Evolutionary conservation across 2,113 vertebrate species (phyloP).

Genomic region (Lophochroa leadbeateri): DNA sequence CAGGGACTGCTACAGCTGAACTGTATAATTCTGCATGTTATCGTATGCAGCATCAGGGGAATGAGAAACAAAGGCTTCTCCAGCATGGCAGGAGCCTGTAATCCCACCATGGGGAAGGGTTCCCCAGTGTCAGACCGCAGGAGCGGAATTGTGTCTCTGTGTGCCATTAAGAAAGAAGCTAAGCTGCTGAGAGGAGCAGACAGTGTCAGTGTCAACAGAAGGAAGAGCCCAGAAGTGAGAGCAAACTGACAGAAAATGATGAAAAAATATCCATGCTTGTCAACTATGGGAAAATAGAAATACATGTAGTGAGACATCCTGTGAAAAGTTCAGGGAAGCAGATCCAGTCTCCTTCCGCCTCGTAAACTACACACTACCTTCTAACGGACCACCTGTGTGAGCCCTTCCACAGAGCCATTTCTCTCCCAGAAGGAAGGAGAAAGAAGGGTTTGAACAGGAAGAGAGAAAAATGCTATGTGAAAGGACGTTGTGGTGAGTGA

Average conservation of each 20-base stretch:
- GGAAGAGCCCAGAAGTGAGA: slow-evolving; percentile 56
- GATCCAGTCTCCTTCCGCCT: slow-evolving; percentile 1
- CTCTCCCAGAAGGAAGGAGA: background rate
- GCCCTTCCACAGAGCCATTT: background rate
- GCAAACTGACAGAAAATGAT: slow-evolving; percentile 66
- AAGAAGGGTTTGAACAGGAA: background rate
- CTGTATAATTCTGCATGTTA: background rate
- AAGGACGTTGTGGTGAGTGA: background rate
- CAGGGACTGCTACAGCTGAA: background rate
- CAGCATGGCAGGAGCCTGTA: background rate
- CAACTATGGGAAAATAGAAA: slow-evolving; percentile 23
- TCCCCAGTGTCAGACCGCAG: background rate
- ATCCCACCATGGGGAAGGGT: background rate
- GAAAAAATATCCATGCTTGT: slow-evolving; percentile 57
- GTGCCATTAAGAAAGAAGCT: slow-evolving; percentile 11
- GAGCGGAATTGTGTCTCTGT: background rate
- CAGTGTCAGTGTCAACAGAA: slow-evolving; percentile 60
- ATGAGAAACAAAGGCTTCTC: background rate
- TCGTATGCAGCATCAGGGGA: background rate
- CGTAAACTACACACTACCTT: background rate
- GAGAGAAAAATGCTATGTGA: background rate
- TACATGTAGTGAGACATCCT: slow-evolving; percentile 41
- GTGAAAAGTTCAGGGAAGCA: slow-evolving; percentile 7
- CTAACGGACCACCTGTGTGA: background rate
- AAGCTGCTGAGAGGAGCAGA: background rate